These are phyloP conservation scores for Pseudochirops cupreus DNA, from an alignment of 2,797 vertebrate genomes.

Conservation along the genomic window DNA sequence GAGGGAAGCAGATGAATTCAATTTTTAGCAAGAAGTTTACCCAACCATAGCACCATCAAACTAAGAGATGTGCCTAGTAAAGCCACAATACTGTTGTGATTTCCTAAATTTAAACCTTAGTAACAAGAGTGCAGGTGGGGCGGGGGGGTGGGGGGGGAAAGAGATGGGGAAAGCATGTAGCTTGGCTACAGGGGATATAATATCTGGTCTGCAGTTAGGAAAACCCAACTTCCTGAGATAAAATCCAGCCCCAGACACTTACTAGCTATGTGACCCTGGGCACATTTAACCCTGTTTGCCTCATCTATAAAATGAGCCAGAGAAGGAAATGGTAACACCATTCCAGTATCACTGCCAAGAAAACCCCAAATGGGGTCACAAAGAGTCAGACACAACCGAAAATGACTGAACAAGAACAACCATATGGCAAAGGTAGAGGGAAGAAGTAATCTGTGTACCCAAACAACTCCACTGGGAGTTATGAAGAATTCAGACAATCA, in stretches of 20 bases:
- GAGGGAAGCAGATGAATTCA: background rate
- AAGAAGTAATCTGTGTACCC: background rate
- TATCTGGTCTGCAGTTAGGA: background rate
- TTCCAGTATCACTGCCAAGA: background rate
- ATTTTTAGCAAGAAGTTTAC: background rate
- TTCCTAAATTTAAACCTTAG: background rate
- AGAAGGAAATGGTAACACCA: background rate
- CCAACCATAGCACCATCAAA: background rate
- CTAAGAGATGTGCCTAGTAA: background rate
- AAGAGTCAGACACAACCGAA: background rate
- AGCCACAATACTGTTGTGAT: background rate
- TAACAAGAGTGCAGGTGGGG: too few species aligned
- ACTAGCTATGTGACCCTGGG: background rate
- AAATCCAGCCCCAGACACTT: background rate
- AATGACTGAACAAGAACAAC: background rate
- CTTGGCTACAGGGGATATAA: background rate
- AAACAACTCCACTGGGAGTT: background rate
- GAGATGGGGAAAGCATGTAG: background rate
- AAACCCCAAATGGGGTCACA: background rate
- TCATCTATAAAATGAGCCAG: background rate
- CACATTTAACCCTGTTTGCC: background rate
- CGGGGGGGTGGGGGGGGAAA: too few species aligned
- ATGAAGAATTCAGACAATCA: background rate
- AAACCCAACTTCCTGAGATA: background rate
- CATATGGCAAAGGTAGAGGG: background rate